phyloP scores from a whole-genome alignment of 64 coral and sea anemone genomes.

The Cladopsammia gracilis region DNA sequence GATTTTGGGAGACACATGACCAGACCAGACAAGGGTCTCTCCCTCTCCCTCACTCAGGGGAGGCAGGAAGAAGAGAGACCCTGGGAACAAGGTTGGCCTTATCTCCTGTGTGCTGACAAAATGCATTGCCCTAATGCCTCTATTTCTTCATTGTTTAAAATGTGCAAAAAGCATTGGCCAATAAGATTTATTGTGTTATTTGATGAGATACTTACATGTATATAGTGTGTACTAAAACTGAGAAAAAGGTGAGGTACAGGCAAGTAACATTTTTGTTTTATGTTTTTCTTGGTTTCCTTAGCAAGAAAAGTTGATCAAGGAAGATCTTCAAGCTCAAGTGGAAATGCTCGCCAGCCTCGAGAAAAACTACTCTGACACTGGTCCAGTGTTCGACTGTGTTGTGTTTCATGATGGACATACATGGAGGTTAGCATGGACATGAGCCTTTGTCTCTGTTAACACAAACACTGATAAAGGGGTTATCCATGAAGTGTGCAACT shows the following conservation, averaged over 20 bases:
- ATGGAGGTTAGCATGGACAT: conserved; percentile 72
- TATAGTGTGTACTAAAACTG: background rate
- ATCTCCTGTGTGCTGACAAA: background rate
- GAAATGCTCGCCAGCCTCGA: conserved; percentile 73
- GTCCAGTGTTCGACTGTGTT: conserved; percentile 89
- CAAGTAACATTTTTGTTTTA: background rate
- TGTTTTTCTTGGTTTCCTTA: conserved; percentile 10
- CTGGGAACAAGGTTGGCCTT: background rate
- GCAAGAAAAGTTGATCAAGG: conserved; percentile 79
- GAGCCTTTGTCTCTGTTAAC: no score
- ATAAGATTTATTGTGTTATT: no score
- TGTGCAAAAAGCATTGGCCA: no score
- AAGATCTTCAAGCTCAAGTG: conserved; percentile 89
- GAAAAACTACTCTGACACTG: conserved; percentile 83
- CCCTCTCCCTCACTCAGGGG: no score
- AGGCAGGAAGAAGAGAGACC: no score
- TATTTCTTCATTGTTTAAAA: no score
- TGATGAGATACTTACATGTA: no score
- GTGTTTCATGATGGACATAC: conserved; percentile 96
- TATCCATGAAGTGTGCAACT: no score
- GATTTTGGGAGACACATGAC: no score
- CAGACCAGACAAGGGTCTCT: no score
- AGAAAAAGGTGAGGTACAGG: background rate
- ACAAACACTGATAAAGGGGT: no score
- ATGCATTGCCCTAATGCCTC: no score